Evolutionary conservation across 2,888 invertebrate genomes (phyloP).

Genomic region (Geophilus truncorum): DNA sequence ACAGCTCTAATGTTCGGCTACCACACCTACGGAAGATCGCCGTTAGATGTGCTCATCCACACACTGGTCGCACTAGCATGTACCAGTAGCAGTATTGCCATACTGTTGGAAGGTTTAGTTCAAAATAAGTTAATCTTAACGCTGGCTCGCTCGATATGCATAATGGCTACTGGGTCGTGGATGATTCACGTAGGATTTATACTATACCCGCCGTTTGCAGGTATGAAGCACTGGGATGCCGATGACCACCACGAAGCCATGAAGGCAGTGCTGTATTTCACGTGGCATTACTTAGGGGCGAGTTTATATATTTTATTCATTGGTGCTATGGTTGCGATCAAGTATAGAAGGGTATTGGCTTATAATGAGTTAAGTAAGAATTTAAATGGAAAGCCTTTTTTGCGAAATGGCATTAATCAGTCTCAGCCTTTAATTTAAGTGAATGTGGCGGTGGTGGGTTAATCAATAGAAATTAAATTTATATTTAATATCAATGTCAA

Average conservation of each 20-base stretch:
- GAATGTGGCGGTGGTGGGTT: too few relatives aligned
- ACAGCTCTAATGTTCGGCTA: slow-evolving; percentile 51
- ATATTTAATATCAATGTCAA: too few relatives aligned
- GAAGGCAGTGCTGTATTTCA: slow-evolving; percentile 48
- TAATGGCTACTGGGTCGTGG: slow-evolving; percentile 54
- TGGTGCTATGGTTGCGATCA: not conserved
- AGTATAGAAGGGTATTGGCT: not conserved
- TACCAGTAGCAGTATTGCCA: slow-evolving; percentile 44
- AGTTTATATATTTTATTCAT: slow-evolving; percentile 29
- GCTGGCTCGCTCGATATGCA: slow-evolving; percentile 48
- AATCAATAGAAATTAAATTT: too few relatives aligned
- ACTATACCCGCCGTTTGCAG: slow-evolving; percentile 49
- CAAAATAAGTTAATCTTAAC: slow-evolving; percentile 47
- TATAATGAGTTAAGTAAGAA: not conserved
- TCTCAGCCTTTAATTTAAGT: too few relatives aligned
- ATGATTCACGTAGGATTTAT: slow-evolving; percentile 53
- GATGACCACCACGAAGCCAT: slow-evolving; percentile 51
- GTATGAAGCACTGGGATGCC: slow-evolving; percentile 36
- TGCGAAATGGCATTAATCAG: too few relatives aligned
- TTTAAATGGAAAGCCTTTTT: too few relatives aligned
- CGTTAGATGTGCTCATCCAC: slow-evolving; percentile 44
- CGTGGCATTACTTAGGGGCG: slow-evolving; percentile 36
- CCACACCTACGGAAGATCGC: slow-evolving; percentile 51
- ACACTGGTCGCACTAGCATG: slow-evolving; percentile 49
- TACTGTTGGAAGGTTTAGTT: slow-evolving; percentile 48